These are phyloP conservation scores for Merodon equestris DNA, from an alignment of 2,888 invertebrate species.

Conservation along the genomic window DNA sequence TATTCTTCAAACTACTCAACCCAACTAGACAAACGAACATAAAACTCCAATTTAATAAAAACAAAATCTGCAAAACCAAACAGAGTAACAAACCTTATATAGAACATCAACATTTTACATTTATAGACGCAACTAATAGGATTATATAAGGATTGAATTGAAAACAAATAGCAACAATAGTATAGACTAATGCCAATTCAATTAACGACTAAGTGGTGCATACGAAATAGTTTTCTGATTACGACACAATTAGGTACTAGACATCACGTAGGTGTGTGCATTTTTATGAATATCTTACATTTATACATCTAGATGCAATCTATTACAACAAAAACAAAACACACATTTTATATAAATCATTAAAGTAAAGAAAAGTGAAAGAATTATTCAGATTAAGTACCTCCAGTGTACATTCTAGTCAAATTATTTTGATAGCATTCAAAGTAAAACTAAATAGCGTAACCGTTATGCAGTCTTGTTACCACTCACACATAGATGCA, in stretches of 20 bases:
- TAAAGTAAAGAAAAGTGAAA: conserved; percentile 17
- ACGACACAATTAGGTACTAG: conserved; percentile 33
- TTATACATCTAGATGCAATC: conserved; percentile 4
- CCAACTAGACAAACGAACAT: conserved; percentile 7
- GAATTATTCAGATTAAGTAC: conserved; percentile 45
- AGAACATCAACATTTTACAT: conserved; percentile 8
- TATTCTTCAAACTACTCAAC: conserved; percentile 14
- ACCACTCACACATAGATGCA: conserved; percentile 3
- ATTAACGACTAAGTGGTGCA: conserved; percentile 46
- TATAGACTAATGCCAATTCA: conserved; percentile 48
- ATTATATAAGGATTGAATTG: conserved; percentile 11
- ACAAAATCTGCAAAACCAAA: conserved; percentile 21
- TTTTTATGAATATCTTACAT: conserved; percentile 15
- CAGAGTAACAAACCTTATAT: too few species aligned
- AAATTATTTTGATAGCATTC: conserved; percentile 52
- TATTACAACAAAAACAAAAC: too few species aligned
- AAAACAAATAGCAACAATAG: conserved; percentile 24
- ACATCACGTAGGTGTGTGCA: conserved; percentile 7
- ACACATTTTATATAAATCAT: too few species aligned
- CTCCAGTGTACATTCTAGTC: conserved; percentile 65
- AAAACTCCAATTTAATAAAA: conserved; percentile 25
- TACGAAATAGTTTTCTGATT: conserved; percentile 28
- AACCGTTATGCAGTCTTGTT: neutral
- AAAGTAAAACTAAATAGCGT: conserved; percentile 11
- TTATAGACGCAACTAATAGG: neutral